Evolutionary conservation across 2,888 invertebrate species (phyloP).

Genomic region (Eupsilia transversa): DNA sequence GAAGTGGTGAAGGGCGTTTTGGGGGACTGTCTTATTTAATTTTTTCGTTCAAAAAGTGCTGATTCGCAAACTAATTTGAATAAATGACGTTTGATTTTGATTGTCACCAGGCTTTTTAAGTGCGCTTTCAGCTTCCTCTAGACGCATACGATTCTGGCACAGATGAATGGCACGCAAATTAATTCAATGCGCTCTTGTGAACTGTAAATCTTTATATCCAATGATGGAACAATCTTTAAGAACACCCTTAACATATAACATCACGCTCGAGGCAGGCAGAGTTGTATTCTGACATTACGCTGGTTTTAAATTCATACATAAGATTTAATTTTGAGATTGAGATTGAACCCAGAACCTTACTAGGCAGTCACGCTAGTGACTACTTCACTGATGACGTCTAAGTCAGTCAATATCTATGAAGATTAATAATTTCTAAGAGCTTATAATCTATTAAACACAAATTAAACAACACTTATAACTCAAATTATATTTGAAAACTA

Average conservation of each 20-base stretch:
- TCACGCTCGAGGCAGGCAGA: too few species aligned
- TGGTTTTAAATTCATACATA: too few species aligned
- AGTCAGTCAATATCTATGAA: not conserved
- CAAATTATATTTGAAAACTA: conserved; percentile 36
- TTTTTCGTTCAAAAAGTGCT: too few species aligned
- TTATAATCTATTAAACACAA: not conserved
- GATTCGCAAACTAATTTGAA: too few species aligned
- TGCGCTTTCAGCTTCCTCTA: not conserved
- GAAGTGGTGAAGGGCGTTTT: too few species aligned
- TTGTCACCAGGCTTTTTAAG: too few species aligned
- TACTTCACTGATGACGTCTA: not conserved
- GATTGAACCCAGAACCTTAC: not conserved
- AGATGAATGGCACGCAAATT: not conserved
- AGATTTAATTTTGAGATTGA: too few species aligned
- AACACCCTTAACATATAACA: not conserved
- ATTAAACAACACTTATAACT: conserved; percentile 26
- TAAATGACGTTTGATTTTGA: too few species aligned
- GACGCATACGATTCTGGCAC: too few species aligned
- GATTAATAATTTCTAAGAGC: not conserved
- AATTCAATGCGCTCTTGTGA: not conserved
- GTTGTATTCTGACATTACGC: too few species aligned
- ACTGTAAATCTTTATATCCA: not conserved
- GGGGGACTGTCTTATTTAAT: too few species aligned
- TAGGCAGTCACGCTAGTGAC: not conserved
- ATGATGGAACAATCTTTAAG: not conserved